A percentile compares a stretch with the other conserved stretches of the same genome.
Evolutionary conservation across 2,113 vertebrate species (phyloP).

Genomic region (Fulica atra): DNA sequence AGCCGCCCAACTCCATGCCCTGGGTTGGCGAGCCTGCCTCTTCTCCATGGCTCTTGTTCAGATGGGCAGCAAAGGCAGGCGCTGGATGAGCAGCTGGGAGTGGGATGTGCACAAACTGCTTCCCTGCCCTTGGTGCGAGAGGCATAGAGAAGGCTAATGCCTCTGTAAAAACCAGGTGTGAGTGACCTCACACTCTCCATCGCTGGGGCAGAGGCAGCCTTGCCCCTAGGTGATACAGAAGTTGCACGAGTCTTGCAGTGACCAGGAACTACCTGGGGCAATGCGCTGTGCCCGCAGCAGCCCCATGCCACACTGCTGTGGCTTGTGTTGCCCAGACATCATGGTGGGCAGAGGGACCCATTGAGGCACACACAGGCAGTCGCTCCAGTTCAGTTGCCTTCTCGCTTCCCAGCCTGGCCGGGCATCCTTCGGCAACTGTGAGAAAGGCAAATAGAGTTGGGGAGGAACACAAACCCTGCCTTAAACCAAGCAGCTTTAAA

Average conservation of each 20-base stretch:
- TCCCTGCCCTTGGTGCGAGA: background rate
- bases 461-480: background rate
- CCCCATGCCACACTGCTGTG: background rate
- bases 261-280: background rate
- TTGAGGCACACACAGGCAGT: accelerated
- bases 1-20: background rate
- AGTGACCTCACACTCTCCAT: background rate
- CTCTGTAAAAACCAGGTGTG: accelerated
- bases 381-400: background rate
- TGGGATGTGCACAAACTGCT: accelerated
- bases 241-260: accelerated
- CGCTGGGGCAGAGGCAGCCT: background rate
- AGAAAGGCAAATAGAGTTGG: background rate
- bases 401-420: background rate
- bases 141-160: background rate
- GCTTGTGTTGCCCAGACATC: accelerated
- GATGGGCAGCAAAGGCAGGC: accelerated
- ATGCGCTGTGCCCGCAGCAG: background rate
- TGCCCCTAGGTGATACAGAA: background rate
- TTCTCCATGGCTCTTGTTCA: accelerated
- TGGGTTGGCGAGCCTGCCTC: background rate
- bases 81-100: background rate
- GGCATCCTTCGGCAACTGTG: background rate
- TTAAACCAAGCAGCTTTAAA: background rate
- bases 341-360: background rate